These are phyloP conservation scores for Pegoplata infirma DNA, from an alignment of 2,888 invertebrate genomes.

Conservation along the genomic window DNA sequence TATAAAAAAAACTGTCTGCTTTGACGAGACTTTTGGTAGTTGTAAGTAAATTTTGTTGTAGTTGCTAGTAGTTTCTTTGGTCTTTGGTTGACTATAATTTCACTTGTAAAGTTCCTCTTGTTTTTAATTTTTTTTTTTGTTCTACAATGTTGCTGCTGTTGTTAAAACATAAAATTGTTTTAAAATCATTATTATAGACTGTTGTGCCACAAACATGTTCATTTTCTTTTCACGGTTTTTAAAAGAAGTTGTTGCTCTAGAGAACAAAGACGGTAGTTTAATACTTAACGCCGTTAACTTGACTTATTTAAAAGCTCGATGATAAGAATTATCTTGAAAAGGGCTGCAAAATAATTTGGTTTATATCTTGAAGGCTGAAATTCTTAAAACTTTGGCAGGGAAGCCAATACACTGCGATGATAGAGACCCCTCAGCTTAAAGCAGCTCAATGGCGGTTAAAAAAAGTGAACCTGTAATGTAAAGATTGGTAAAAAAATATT, in stretches of 20 bases:
- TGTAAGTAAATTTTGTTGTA: slow-evolving; percentile 28
- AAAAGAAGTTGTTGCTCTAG: not conserved
- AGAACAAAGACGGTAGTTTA: not conserved
- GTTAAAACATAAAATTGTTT: slow-evolving; percentile 10
- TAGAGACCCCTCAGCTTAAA: too few relatives aligned
- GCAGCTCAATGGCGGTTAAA: too few relatives aligned
- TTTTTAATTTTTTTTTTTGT: not conserved
- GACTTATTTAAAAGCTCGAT: too few relatives aligned
- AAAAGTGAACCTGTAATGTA: too few relatives aligned
- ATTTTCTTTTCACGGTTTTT: not conserved
- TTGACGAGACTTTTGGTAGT: slow-evolving; percentile 24
- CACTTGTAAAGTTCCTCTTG: too few relatives aligned
- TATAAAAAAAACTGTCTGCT: slow-evolving; percentile 19
- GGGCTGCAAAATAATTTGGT: too few relatives aligned
- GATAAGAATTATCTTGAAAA: too few relatives aligned
- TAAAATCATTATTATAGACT: not conserved
- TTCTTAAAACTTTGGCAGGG: too few relatives aligned
- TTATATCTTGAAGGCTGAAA: too few relatives aligned
- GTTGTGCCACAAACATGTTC: not conserved
- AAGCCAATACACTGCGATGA: too few relatives aligned
- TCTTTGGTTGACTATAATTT: not conserved
- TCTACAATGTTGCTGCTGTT: not conserved
- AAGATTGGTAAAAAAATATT: too few relatives aligned
- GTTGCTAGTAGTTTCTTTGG: not conserved
- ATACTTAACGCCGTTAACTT: too few relatives aligned